phyloP scores from a whole-genome alignment of 2,113 vertebrate genomes.

The Psophia crepitans region DNA sequence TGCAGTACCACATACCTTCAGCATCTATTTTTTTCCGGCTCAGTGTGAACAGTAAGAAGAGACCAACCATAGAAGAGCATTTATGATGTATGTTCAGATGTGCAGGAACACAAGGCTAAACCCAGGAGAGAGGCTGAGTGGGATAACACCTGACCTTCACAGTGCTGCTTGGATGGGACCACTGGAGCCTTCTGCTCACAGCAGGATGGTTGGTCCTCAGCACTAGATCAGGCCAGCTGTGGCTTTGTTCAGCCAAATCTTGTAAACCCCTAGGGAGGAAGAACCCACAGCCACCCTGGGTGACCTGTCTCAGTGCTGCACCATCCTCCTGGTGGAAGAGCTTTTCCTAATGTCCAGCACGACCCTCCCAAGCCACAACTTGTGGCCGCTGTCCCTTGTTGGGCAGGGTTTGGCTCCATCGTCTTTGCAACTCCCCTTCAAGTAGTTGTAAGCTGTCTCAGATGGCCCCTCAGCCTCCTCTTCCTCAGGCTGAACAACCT shows the following conservation, averaged over 20 bases:
- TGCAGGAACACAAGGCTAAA: background rate
- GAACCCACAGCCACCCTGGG: background rate
- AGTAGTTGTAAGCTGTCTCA: background rate
- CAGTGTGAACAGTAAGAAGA: background rate
- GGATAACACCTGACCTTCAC: background rate
- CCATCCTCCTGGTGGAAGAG: background rate
- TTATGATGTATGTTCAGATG: background rate
- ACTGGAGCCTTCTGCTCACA: background rate
- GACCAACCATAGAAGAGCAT: background rate
- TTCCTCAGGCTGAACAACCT: background rate
- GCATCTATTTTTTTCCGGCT: background rate
- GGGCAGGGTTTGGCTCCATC: background rate
- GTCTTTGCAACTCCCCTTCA: background rate
- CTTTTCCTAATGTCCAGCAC: background rate
- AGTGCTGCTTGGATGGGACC: background rate
- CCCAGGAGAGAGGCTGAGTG: background rate
- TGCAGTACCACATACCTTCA: background rate
- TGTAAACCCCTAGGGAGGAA: background rate
- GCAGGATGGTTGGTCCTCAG: background rate
- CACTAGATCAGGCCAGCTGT: background rate
- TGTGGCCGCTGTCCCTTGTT: background rate
- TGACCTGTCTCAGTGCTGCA: background rate
- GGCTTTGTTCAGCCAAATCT: background rate
- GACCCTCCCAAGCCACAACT: background rate
- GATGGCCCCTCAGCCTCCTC: background rate